Base-by-base conservation (phyloP, 30 jellyfish, hydroid and myxozoan genomes). In the Hydra vulgaris region DNA sequence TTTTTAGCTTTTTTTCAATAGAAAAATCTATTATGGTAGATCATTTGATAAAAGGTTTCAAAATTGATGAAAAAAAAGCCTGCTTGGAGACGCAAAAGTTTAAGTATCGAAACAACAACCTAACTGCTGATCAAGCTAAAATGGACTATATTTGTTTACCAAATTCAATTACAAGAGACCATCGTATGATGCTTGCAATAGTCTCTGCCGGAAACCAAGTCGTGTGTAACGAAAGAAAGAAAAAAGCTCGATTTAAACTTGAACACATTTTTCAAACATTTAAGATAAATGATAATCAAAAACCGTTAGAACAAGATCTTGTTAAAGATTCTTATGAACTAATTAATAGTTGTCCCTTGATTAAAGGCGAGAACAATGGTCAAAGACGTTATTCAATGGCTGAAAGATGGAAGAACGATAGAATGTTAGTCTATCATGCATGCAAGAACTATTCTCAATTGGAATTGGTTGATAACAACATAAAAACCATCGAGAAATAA, bases 321-420 rank as follows among this genome's bases (percentile, higher is more conserved):
- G 61, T 12, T 12, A 40, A 40, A 40, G 75, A 68, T 23, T 8
- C 25, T 4, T 68, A 3, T 68, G 75, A 68, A n/a, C 27, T 68
- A 23, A 68, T 68, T n/a, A 68, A 68, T 68, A 68, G 27, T 16
- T 68, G 75, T 16, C 75, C 75, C 75, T 68, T 68, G 27, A 68
- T 68, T 8, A 20, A 68, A 68, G 75, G 75, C 8, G 75, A 68
- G 27, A 68, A 23, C 16, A 20, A 23, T 8, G 75, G 75, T 15
- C 7, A 3, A 16, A 20, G 75, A 23, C 75, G 75, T n/a, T 15
- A 3, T 68, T 20, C 75, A 68, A 68, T 68, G 25, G 75, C 75
- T 8, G 75, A 68, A 23, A 68, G 75, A 15, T n/a, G 75, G 25
- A 68, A 68, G 15, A 23, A n/a, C 27, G 75, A 68, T 23, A 68